Conservation (phyloP, 2,113 vertebrate species). For the Felis catus region F.catus_Fca126_mat1.0 CM031415.1:121403001-121403500, state of each 20-base stretch:
- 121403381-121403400: not conserved
- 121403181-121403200: not conserved
- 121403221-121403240: not conserved
- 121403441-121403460: not conserved
- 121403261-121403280: slow-evolving; percentile 17
- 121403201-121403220: not conserved
- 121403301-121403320: not conserved
- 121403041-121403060: not conserved
- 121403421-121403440: not conserved
- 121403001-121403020: not conserved
- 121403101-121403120: not conserved
- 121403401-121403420: not conserved
- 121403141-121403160: not conserved
- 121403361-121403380: not conserved
- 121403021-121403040: not conserved
- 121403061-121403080: not conserved
- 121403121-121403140: not conserved
- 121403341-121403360: not conserved
- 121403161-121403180: not conserved
- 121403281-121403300: not conserved
- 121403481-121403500: not conserved
- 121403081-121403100: not conserved
- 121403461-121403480: not conserved
- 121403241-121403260: not conserved
- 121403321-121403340: not conserved